Percentiles rank a stretch among this genome's conserved stretches.
phyloP scores from a whole-genome alignment of 2,888 invertebrate species.

The Rapana venosa region DNA sequence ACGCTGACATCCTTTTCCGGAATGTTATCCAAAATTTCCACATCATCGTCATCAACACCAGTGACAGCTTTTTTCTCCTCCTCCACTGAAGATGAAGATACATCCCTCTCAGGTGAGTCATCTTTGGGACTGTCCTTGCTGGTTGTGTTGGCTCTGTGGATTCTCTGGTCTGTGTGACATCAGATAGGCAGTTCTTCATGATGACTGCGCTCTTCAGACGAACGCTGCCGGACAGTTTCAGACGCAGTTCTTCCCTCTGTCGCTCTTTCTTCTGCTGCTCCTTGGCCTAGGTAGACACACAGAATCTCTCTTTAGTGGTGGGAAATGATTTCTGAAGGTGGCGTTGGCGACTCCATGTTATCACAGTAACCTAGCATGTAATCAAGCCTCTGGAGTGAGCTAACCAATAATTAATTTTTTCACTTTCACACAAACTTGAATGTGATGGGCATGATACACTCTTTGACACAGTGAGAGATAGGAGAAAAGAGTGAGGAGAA shows the following conservation, averaged over 20 bases:
- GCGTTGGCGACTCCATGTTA: no score
- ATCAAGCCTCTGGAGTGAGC: no score
- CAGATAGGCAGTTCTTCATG: constrained; percentile 67
- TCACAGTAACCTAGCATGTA: no score
- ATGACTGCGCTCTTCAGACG: constrained; percentile 76
- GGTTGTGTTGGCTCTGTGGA: not conserved
- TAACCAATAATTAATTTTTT: no score
- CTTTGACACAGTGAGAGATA: no score
- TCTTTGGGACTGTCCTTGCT: not conserved
- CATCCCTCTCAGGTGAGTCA: not conserved
- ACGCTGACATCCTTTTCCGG: constrained; percentile 14
- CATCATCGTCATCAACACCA: not conserved
- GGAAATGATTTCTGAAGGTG: no score
- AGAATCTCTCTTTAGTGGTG: no score
- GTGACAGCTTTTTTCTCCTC: not conserved
- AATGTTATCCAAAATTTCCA: constrained; percentile 2
- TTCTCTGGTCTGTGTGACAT: constrained; percentile 36
- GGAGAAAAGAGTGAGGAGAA: no score
- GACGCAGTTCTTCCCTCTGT: constrained; percentile 68
- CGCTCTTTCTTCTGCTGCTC: constrained; percentile 68
- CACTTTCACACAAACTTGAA: no score
- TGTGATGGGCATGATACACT: no score
- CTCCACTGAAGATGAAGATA: not conserved
- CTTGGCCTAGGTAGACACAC: not conserved
- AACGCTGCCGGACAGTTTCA: constrained; percentile 68